These are phyloP conservation scores for Bergia puertoricense DNA, from an alignment of 92 coral and sea anemone species.

Conservation along the genomic window DNA sequence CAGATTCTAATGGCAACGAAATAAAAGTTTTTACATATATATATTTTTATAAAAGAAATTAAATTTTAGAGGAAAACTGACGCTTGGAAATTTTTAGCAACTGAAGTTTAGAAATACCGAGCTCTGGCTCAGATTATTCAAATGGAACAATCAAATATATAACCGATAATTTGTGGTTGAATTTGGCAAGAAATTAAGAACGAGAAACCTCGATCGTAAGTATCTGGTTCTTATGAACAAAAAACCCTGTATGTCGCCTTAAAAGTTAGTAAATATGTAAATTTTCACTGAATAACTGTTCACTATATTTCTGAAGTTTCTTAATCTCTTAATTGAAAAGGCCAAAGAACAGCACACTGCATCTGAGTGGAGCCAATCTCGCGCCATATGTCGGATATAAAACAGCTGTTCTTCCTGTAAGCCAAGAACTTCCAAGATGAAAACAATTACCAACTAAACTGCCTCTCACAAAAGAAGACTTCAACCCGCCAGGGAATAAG, in stretches of 20 bases:
- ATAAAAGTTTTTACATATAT: too few relatives aligned
- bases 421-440: neutral
- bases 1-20: too few relatives aligned
- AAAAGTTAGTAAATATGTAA: neutral
- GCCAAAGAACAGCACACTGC: neutral
- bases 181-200: too few relatives aligned
- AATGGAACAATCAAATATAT: neutral
- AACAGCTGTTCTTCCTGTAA: slow-evolving; percentile 2
- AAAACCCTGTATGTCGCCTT: neutral
- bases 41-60: too few relatives aligned
- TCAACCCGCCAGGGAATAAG: neutral
- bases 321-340: too few relatives aligned
- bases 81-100: neutral
- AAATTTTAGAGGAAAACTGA: too few relatives aligned
- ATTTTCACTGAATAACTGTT: neutral
- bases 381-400: neutral
- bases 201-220: neutral
- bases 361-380: too few relatives aligned
- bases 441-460: neutral
- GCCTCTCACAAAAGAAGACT: neutral
- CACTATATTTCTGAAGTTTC: neutral
- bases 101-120: neutral
- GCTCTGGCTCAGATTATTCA: neutral
- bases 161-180: neutral
- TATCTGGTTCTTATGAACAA: neutral